Evolutionary conservation across 2,113 vertebrate genomes (phyloP).

Genomic region (Syrmaticus mikado): DNA sequence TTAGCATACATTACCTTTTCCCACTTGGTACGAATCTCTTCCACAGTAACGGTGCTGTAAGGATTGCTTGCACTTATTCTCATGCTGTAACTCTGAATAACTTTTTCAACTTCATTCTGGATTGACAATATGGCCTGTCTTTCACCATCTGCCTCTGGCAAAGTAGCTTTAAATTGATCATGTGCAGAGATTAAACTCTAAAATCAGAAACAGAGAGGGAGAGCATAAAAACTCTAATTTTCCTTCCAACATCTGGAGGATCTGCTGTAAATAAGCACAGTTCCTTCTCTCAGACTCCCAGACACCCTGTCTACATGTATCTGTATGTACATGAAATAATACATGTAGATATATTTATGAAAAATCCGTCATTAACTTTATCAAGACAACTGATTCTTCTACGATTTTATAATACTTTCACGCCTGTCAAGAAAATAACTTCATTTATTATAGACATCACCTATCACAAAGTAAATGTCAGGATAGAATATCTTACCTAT

Average conservation of each 20-base stretch:
- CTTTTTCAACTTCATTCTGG: conserved; percentile 96
- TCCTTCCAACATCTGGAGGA: background rate
- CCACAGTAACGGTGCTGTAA: conserved; percentile 90
- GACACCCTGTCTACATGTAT: background rate
- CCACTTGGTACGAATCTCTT: conserved; percentile 93
- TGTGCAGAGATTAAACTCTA: conserved; percentile 95
- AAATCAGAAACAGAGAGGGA: conserved; percentile 28
- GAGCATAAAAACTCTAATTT: background rate
- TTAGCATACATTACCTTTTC: conserved; percentile 86
- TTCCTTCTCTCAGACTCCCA: background rate
- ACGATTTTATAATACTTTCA: background rate
- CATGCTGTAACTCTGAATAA: conserved; percentile 94
- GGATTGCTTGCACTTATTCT: conserved; percentile 88
- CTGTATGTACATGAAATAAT: background rate
- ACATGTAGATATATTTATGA: background rate
- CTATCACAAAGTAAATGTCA: background rate
- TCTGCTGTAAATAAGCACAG: background rate
- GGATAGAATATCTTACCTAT: background rate
- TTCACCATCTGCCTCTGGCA: conserved; percentile 90
- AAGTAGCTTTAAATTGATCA: conserved; percentile 90
- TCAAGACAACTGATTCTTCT: background rate
- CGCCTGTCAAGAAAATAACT: background rate
- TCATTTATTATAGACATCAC: background rate
- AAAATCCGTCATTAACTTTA: background rate
- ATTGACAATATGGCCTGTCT: conserved; percentile 95